Evolutionary conservation across 1,140 invertebrate species (phyloP).

Genomic region (Drosophila albomicans): DNA sequence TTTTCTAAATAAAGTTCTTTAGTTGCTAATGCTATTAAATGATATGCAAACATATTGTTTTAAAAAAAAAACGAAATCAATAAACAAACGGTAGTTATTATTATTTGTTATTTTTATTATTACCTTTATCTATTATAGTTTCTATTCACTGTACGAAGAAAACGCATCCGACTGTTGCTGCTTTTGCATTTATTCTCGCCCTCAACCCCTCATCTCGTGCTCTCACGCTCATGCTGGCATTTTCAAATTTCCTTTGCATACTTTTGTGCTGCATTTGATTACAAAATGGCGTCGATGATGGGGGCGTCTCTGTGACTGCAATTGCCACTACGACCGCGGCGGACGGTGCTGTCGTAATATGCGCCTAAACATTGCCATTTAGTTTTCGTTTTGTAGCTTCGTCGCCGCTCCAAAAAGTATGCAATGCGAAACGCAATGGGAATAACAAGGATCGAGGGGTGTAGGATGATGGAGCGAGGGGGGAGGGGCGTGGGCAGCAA

Average conservation of each 20-base stretch:
- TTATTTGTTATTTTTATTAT: too few species aligned
- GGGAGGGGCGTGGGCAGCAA: neutral
- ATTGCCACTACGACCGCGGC: slow-evolving; percentile 5
- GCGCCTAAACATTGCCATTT: slow-evolving; percentile 77
- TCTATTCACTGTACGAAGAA: slow-evolving; percentile 63
- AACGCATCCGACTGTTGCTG: slow-evolving; percentile 32
- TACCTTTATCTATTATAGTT: neutral
- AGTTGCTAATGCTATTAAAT: too few species aligned
- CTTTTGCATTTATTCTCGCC: neutral
- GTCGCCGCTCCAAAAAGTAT: slow-evolving; percentile 39
- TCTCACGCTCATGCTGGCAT: slow-evolving; percentile 14
- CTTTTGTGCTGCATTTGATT: slow-evolving; percentile 78
- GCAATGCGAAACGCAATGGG: slow-evolving; percentile 45
- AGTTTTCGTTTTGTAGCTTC: slow-evolving; percentile 67
- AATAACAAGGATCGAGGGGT: neutral
- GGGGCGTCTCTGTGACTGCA: slow-evolving; percentile 28
- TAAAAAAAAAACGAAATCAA: too few species aligned
- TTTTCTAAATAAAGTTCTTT: too few species aligned
- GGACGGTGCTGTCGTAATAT: slow-evolving; percentile 64
- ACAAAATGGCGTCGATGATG: slow-evolving; percentile 64
- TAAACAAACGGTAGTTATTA: too few species aligned
- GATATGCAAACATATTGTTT: too few species aligned
- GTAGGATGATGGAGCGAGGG: neutral
- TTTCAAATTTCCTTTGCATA: slow-evolving; percentile 73
- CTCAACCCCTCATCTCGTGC: neutral